Base-by-base conservation (phyloP, 2,888 invertebrate species). In the Nemapogon koenigi region DNA sequence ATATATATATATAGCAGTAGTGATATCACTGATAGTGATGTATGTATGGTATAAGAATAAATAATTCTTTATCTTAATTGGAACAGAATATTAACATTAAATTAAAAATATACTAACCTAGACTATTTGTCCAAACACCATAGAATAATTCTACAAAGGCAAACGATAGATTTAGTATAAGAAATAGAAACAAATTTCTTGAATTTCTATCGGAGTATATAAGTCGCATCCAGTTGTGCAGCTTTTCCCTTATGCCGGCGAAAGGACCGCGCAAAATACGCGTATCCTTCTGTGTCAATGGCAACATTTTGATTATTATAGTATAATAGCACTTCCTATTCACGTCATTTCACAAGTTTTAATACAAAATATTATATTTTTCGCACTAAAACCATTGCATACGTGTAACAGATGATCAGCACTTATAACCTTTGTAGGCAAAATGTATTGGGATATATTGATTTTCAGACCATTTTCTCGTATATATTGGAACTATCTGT, bases 91-190 rank as follows among this genome's bases (percentile, higher is more conserved):
- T n/a, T n/a, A n/a, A n/a, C n/a, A n/a, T n/a, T n/a, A n/a, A n/a
- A n/a, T n/a, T n/a, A n/a, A n/a, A n/a, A n/a, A n/a, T n/a, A n/a
- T n/a, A 51, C 76, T 75, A 55, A 88, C 88, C 91, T 79, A 91
- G 85, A 68, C 91, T 91, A 64, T 92, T 92, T 43, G 90, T 89
- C 90, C 88, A 89, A 57, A 94, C 82, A 46, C 97, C 97, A 80
- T 97, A 98, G 43, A 88, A 82, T 40, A 98, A 80, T 70, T 98
- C 97, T 31, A 98, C 94, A 72, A 97, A 97, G 16, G 97, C 97
- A 78, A 98, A 97, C 22, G 94, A 94, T 46, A 97, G 83, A 71
- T 97, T 98, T 26, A 98, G 80, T 46, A 96, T 51, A 10, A 98
- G 83, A 62, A 98, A 98, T 19, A 96, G 78, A 60, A 97, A 95